These are phyloP conservation scores for Rhagoletis pomonella DNA, from an alignment of 1,140 invertebrate genomes.

Conservation along the genomic window DNA sequence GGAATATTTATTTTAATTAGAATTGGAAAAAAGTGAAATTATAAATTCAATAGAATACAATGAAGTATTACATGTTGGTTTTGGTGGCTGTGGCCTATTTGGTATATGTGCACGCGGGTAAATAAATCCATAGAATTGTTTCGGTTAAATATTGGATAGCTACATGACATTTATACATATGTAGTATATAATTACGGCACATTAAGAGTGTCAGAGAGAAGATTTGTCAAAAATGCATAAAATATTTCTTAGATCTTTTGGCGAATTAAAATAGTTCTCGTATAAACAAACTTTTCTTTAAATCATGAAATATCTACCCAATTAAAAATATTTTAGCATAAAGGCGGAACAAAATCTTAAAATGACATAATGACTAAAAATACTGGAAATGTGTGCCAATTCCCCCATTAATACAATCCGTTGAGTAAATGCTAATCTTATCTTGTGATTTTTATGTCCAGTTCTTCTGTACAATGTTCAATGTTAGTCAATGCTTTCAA, in stretches of 20 bases:
- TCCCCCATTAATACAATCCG: not conserved
- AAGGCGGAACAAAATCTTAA: not conserved
- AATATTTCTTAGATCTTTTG: too few relatives aligned
- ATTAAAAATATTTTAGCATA: not conserved
- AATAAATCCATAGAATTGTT: not conserved
- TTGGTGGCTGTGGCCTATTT: conserved; percentile 52
- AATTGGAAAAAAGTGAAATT: not conserved
- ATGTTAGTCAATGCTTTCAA: not conserved
- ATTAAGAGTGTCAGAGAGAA: too few relatives aligned
- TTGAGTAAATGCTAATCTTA: conserved; percentile 4
- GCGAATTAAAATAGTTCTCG: too few relatives aligned
- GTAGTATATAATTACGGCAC: too few relatives aligned
- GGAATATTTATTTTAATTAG: not conserved
- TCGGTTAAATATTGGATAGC: too few relatives aligned
- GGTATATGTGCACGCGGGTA: conserved; percentile 55
- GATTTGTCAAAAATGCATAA: too few relatives aligned
- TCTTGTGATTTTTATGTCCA: conserved; percentile 25
- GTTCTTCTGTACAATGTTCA: conserved; percentile 1
- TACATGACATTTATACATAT: too few relatives aligned
- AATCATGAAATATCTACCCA: not conserved
- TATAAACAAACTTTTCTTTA: not conserved
- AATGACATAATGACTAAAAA: not conserved
- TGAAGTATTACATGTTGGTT: conserved; percentile 44
- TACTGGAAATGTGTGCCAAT: not conserved
- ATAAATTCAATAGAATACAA: not conserved